A percentile compares a stretch with the other conserved stretches of the same genome.
Evolutionary conservation across 2,797 vertebrate species (phyloP).

Genomic region (Tamandua tetradactyla): DNA sequence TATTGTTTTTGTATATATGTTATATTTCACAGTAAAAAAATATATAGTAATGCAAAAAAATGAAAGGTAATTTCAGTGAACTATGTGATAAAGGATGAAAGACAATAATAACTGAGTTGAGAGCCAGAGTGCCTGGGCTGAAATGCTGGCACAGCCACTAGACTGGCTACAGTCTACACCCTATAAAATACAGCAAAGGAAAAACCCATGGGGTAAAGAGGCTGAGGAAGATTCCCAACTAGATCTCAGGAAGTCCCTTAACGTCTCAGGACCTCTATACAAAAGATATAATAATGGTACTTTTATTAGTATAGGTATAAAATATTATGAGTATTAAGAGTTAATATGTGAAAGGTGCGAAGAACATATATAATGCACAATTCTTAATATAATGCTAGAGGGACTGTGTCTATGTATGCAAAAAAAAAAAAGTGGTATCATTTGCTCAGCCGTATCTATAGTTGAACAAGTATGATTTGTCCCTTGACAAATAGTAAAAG

Average conservation of each 20-base stretch:
- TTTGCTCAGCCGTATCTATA: not conserved
- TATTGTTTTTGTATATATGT: too few species aligned
- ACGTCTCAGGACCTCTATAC: not conserved
- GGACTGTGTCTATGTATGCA: not conserved
- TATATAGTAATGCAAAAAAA: too few species aligned
- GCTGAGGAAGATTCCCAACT: not conserved
- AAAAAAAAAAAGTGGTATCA: not conserved
- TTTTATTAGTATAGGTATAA: not conserved
- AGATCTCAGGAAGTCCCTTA: not conserved
- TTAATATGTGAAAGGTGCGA: not conserved
- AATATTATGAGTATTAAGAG: not conserved
- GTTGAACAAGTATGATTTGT: not conserved
- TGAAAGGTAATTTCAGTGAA: not conserved
- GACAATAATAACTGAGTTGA: not conserved
- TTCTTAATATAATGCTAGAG: not conserved
- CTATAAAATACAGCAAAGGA: not conserved
- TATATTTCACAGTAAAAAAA: too few species aligned
- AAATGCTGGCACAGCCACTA: not conserved
- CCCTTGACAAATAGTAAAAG: constrained; percentile 14
- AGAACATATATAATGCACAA: not conserved
- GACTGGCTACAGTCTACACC: not conserved
- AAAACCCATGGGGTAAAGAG: not conserved
- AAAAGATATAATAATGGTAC: not conserved
- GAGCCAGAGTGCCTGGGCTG: not conserved
- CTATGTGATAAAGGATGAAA: not conserved